A percentile compares a stretch with the other conserved stretches of the same genome.
Conservation (phyloP, 2,797 vertebrate genomes). For the Cygnus olor region DNA sequence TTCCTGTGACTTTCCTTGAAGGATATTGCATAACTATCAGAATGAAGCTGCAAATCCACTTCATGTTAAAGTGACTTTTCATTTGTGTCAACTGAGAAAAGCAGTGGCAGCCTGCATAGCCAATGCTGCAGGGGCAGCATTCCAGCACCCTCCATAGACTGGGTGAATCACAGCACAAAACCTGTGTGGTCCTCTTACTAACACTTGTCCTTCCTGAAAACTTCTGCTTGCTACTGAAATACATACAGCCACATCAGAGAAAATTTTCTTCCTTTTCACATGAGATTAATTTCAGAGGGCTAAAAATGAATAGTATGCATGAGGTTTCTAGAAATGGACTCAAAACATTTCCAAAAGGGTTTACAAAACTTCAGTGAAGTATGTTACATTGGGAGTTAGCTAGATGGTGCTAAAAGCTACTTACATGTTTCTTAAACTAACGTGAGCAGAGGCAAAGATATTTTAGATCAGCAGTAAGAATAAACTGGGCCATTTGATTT, state of each 20-base stretch:
- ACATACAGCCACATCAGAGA: neutral
- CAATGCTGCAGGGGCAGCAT: neutral
- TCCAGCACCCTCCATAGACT: neutral
- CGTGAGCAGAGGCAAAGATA: neutral
- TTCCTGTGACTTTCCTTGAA: neutral
- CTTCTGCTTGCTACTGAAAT: neutral
- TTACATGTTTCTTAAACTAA: neutral
- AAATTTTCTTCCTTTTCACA: neutral
- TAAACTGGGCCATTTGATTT: neutral
- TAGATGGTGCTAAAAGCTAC: conserved; percentile 48
- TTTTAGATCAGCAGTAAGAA: neutral
- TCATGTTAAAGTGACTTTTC: neutral
- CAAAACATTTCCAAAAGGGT: neutral
- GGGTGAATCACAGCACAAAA: neutral
- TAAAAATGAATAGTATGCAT: neutral
- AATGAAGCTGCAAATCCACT: neutral
- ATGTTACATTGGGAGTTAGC: neutral
- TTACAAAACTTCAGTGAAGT: neutral
- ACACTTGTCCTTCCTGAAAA: neutral
- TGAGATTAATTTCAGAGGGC: neutral
- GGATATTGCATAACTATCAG: neutral
- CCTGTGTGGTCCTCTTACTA: neutral
- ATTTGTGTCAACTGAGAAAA: neutral
- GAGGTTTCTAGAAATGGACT: neutral
- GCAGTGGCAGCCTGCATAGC: neutral